Percentiles rank a stretch among this genome's conserved stretches.
Conservation (phyloP, 2,888 invertebrate species). For the Drosophila dives region DNA sequence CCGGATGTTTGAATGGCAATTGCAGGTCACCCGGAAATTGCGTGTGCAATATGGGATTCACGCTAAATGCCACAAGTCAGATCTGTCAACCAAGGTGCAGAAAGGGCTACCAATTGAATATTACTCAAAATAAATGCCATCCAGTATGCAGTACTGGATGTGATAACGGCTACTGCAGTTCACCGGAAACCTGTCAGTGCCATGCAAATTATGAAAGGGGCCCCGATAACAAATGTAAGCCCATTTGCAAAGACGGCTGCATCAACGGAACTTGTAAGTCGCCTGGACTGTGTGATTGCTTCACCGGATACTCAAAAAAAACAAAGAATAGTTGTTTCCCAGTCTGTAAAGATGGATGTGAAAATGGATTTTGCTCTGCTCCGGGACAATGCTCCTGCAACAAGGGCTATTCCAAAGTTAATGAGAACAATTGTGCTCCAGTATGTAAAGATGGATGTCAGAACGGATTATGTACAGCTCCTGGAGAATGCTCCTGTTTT, state of each 20-base stretch:
- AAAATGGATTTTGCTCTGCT: slow-evolving; percentile 20
- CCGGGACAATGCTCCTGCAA: slow-evolving; percentile 15
- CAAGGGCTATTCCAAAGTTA: not conserved
- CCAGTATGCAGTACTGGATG: slow-evolving; percentile 56
- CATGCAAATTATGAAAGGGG: slow-evolving; percentile 34
- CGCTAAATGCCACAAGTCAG: slow-evolving; percentile 69
- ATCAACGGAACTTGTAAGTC: slow-evolving; percentile 86
- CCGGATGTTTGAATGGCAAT: slow-evolving; percentile 78
- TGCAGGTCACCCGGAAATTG: slow-evolving; percentile 86
- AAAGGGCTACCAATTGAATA: slow-evolving; percentile 37
- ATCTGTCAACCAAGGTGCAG: slow-evolving; percentile 74
- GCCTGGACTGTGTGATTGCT: slow-evolving; percentile 89
- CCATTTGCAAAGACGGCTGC: slow-evolving; percentile 68
- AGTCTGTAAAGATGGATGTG: slow-evolving; percentile 12
- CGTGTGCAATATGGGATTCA: slow-evolving; percentile 86
- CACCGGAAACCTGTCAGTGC: slow-evolving; percentile 53
- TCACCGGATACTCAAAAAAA: slow-evolving; percentile 85
- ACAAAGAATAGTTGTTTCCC: not conserved
- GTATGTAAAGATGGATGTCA: slow-evolving; percentile 15
- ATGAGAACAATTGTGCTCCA: slow-evolving; percentile 13
- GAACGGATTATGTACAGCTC: slow-evolving; percentile 19
- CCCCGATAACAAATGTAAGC: slow-evolving; percentile 38
- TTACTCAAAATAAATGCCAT: slow-evolving; percentile 32
- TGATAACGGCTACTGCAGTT: slow-evolving; percentile 58
- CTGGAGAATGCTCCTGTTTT: slow-evolving; percentile 9